Conservation (phyloP, 2,888 invertebrate species). For the Philonicus albiceps region DNA sequence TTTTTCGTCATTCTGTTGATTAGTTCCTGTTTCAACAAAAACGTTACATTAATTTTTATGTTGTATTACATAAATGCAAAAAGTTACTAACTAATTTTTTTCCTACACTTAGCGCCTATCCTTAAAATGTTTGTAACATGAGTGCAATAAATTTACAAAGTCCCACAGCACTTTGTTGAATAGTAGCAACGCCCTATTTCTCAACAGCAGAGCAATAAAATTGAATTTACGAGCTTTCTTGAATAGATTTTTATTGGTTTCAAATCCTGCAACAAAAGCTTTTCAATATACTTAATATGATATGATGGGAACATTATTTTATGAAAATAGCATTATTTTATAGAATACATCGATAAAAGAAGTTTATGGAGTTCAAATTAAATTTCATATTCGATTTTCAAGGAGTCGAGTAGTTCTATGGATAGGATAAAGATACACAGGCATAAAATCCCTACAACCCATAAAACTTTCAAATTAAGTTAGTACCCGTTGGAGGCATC, state of each 20-base stretch:
- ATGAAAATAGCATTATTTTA: neutral
- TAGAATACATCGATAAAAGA: neutral
- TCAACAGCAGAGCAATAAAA: neutral
- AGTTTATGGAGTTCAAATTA: neutral
- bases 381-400: neutral
- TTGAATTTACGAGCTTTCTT: neutral
- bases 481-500: no score
- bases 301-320: neutral
- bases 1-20: conserved; percentile 20
- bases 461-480: neutral
- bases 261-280: neutral
- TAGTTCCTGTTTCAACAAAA: neutral
- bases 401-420: neutral
- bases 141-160: neutral
- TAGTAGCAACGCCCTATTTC: neutral
- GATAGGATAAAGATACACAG: neutral
- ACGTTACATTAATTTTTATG: neutral
- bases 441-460: neutral
- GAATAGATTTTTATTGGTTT: neutral
- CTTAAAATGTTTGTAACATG: neutral
- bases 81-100: neutral
- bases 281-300: neutral
- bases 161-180: neutral
- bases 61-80: neutral
- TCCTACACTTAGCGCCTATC: neutral